phyloP scores from a whole-genome alignment of 2,888 invertebrate genomes.

The Tachina fera region DNA sequence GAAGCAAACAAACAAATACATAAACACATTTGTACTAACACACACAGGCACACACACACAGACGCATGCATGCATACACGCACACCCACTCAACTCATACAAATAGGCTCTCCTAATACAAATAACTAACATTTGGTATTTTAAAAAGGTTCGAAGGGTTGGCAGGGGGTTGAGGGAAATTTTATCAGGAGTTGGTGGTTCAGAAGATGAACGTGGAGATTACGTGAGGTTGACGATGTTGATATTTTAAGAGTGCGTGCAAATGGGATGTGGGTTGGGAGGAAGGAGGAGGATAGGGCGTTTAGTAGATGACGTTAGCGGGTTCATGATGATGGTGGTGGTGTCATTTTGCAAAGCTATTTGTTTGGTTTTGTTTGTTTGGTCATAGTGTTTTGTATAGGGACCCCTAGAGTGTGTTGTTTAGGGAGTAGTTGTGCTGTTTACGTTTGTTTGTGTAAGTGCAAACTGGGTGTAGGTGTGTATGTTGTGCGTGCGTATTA shows the following conservation, averaged over 20 bases:
- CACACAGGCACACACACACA: neutral
- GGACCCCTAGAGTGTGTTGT: conserved; percentile 44
- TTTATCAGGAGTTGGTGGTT: conserved; percentile 30
- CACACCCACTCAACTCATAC: conserved; percentile 3
- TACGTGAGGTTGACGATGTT: conserved; percentile 26
- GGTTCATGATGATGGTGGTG: conserved; percentile 1
- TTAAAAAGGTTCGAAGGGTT: conserved; percentile 8
- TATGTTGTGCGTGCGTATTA: neutral
- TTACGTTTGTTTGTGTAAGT: conserved; percentile 14
- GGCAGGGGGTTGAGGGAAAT: neutral
- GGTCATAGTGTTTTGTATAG: conserved; percentile 49
- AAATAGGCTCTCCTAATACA: conserved; percentile 62
- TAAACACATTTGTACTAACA: neutral
- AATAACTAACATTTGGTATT: conserved; percentile 60
- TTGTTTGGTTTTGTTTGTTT: conserved; percentile 56
- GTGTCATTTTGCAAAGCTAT: conserved; percentile 41
- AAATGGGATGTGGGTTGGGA: neutral
- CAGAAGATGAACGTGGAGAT: conserved; percentile 34
- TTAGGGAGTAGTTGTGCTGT: conserved; percentile 55
- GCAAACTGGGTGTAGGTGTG: conserved; percentile 17
- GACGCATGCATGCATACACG: neutral
- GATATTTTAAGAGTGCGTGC: neutral
- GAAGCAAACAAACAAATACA: conserved; percentile 12
- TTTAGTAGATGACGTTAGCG: neutral
- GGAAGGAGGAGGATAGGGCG: neutral